A percentile compares a stretch with the other conserved stretches of the same genome.
Evolutionary conservation across 2,113 vertebrate genomes (phyloP).

Genomic region (Tychaedon coryphoeus): DNA sequence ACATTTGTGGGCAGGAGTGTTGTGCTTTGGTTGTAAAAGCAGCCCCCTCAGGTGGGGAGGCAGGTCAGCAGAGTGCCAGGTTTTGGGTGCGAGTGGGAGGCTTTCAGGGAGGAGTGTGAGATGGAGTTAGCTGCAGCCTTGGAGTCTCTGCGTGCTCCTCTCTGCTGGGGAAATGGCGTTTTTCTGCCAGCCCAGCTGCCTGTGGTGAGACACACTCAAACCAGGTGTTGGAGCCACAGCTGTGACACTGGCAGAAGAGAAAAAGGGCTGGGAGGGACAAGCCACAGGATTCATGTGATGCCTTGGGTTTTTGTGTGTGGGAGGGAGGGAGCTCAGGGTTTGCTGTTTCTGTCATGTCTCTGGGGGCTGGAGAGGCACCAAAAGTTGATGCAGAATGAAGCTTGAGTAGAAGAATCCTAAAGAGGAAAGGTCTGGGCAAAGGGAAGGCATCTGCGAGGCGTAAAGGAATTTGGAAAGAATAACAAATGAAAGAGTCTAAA

Average conservation of each 20-base stretch:
- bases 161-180: background rate
- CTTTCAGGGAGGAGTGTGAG: background rate
- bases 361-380: background rate
- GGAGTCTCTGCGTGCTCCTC: background rate
- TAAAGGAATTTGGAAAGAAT: background rate
- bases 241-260: background rate
- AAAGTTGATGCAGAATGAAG: background rate
- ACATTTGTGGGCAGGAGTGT: constrained; percentile 12
- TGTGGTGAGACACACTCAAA: background rate
- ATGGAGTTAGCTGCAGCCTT: background rate
- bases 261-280: background rate
- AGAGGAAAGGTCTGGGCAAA: background rate
- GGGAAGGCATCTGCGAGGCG: background rate
- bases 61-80: background rate
- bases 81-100: background rate
- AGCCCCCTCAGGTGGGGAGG: background rate
- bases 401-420: background rate
- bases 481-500: background rate
- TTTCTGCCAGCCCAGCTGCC: background rate
- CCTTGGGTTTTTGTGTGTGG: background rate
- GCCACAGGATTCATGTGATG: background rate
- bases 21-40: constrained; percentile 21
- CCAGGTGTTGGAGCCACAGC: background rate
- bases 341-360: background rate
- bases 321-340: background rate